Base-by-base conservation (phyloP, 2,888 invertebrate species). In the Amblyjoppa fuscipennis region DNA sequence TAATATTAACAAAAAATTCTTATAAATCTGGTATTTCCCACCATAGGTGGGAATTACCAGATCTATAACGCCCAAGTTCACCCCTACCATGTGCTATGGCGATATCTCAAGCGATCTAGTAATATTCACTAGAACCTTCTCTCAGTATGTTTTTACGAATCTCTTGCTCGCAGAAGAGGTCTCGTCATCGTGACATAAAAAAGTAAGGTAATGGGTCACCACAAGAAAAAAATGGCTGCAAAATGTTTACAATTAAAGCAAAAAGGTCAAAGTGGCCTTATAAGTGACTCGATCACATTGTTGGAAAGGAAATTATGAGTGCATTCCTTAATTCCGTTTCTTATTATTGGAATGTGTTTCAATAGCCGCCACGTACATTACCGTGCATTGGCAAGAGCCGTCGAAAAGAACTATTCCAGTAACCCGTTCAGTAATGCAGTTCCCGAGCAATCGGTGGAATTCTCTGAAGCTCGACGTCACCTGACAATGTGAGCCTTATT, bases 381-480 rank as follows among this genome's bases (percentile, higher is more conserved):
- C 25, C 64, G 34, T 34, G n/a, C n/a, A 64, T 64, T 64, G 64
- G 64, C 64, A 31, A 64, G 31, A n/a, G 34, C 3, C 13, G n/a
- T 61, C 11, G 45, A 51, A 61, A 31, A 64, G 4, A 51, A 64
- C 61, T 75, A 64, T 64, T 31, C 45, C 20, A 61, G 61, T 6
- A 31, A 28, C 34, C 31, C 31, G 31, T 34, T 34, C 7, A 3
- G 34, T 31, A 64, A 64, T 16, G 34, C 31, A 31, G n/a, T 61
- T 74, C 34, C 31, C 61, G 45, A 59, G 20, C 45, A 45, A 51
- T 59, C 28, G 16, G 64, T 20, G 6, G 7, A 75, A 64, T 25
- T 20, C 64, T n/a, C 2, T 31, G 49, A 49, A 38, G n/a, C 31
- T 74, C 4, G 45, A 31, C 49, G 75, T 49, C 49, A 64, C n/a